Percentiles rank a stretch among this genome's conserved stretches.
These are phyloP conservation scores for Nothobranchius furzeri DNA, from an alignment of 2,113 vertebrate genomes.

Conservation along the genomic window DNA sequence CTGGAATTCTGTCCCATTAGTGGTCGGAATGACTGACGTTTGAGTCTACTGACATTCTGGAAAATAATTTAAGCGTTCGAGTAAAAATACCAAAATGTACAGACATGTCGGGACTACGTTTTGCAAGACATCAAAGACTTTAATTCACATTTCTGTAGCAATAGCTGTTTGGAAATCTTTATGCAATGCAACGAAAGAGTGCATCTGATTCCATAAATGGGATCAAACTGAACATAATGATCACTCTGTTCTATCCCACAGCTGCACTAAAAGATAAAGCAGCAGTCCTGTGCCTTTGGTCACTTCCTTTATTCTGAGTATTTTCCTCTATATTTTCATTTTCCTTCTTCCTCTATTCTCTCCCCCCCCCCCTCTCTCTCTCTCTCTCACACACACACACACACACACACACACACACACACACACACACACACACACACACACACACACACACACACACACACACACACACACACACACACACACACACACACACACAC, in stretches of 20 bases:
- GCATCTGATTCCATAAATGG: conserved; percentile 42
- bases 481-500: neutral
- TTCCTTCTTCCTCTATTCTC: conserved; percentile 28
- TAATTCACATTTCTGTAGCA: no score
- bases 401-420: neutral
- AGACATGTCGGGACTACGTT: conserved; percentile 12
- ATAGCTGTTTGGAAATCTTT: neutral
- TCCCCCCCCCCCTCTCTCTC: neutral
- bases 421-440: neutral
- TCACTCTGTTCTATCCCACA: conserved; percentile 30
- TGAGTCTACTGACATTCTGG: conserved; percentile 18
- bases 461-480: neutral
- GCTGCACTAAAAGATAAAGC: conserved; percentile 29
- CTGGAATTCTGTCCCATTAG: conserved; percentile 22
- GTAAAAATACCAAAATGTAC: conserved; percentile 27
- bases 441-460: neutral
- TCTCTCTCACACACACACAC: neutral
- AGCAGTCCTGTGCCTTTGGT: conserved; percentile 33
- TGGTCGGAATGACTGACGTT: conserved; percentile 13
- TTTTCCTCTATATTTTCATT: conserved; percentile 22
- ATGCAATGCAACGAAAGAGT: conserved; percentile 12
- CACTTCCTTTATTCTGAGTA: conserved; percentile 14
- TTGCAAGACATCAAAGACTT: neutral
- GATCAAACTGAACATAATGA: conserved; percentile 42
- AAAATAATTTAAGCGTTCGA: conserved; percentile 28